Evolutionary conservation across 2,113 vertebrate species (phyloP).

Genomic region (Nothocercus julius): DNA sequence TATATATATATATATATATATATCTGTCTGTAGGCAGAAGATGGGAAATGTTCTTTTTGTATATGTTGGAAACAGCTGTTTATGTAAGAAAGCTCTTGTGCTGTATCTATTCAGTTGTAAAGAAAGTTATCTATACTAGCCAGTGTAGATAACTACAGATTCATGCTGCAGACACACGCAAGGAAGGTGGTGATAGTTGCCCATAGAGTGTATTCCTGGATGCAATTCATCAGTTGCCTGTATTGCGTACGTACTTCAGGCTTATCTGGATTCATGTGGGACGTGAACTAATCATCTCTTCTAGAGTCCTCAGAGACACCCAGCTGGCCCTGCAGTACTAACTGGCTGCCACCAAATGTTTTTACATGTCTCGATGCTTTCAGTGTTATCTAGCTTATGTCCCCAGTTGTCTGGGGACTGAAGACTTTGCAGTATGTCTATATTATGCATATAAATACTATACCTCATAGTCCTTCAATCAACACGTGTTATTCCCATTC

Average conservation of each 20-base stretch:
- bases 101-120: background rate
- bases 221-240: background rate
- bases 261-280: background rate
- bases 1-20: background rate
- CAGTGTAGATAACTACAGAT: background rate
- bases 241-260: fast-evolving
- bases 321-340: background rate
- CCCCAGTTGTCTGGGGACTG: background rate
- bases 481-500: background rate
- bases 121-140: background rate
- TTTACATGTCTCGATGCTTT: background rate
- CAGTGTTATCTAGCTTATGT: background rate
- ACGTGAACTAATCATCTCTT: background rate
- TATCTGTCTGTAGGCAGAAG: background rate
- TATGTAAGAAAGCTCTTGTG: background rate
- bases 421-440: background rate
- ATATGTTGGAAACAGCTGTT: background rate
- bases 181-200: background rate
- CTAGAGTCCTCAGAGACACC: background rate
- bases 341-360: background rate
- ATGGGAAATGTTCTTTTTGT: background rate
- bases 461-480: background rate
- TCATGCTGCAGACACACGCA: background rate
- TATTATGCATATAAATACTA: background rate
- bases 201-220: background rate